Evolutionary conservation across 2,888 invertebrate species (phyloP).

Genomic region (Perithous albicinctus): DNA sequence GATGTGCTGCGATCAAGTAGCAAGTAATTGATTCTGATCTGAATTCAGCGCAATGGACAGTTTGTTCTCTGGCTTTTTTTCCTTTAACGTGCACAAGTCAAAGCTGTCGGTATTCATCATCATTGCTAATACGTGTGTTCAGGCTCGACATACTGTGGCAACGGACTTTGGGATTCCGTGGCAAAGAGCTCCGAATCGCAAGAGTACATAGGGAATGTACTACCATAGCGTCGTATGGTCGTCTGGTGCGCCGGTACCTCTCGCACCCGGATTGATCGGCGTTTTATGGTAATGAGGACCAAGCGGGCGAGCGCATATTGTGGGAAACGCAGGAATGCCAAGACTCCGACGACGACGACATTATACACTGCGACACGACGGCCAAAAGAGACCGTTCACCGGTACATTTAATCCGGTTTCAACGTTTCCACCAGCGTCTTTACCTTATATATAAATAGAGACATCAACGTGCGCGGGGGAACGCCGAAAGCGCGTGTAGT

Average conservation of each 20-base stretch:
- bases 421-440: slow-evolving; percentile 54
- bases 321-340: slow-evolving; percentile 48
- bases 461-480: slow-evolving; percentile 44
- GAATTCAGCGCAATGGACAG: neutral
- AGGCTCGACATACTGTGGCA: neutral
- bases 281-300: slow-evolving; percentile 48
- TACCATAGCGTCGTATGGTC: neutral
- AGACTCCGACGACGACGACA: slow-evolving; percentile 25
- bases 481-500: slow-evolving; percentile 47
- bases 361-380: slow-evolving; percentile 15
- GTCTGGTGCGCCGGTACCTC: slow-evolving; percentile 7
- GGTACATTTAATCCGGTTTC: slow-evolving; percentile 60
- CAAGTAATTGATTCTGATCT: slow-evolving; percentile 3
- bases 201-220: slow-evolving; percentile 10
- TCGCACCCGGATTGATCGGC: slow-evolving; percentile 31
- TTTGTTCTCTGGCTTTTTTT: neutral
- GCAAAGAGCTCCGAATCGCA: slow-evolving; percentile 13
- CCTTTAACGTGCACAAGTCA: slow-evolving; percentile 3
- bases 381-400: slow-evolving; percentile 39
- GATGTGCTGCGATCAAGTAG: neutral
- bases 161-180: slow-evolving; percentile 20
- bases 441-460: slow-evolving; percentile 63
- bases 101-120: slow-evolving; percentile 35
- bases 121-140: slow-evolving; percentile 8
- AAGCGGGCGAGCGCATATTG: slow-evolving; percentile 32